Evolutionary conservation across 2,888 invertebrate species (phyloP).

Genomic region (Hipparchia semele): DNA sequence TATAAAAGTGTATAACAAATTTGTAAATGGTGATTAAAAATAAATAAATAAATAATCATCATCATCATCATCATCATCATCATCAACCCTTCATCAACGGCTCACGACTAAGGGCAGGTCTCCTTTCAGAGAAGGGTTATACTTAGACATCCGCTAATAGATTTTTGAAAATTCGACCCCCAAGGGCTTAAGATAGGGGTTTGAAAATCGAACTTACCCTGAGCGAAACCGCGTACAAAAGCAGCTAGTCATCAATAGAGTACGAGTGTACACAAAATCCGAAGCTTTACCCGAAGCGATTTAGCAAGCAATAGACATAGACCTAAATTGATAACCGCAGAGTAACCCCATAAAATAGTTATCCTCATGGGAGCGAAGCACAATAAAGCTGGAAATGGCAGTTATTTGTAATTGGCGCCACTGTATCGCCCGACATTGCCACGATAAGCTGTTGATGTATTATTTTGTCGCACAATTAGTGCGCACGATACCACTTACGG

Average conservation of each 20-base stretch:
- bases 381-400: constrained; percentile 33
- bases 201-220: too few species aligned
- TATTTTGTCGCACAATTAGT: constrained; percentile 69
- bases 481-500: constrained; percentile 46
- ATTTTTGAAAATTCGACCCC: too few species aligned
- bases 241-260: not conserved
- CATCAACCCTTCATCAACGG: too few species aligned
- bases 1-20: too few species aligned
- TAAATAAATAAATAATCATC: too few species aligned
- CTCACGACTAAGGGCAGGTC: too few species aligned
- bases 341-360: constrained; percentile 7
- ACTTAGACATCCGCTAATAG: too few species aligned
- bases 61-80: too few species aligned
- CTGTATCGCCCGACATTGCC: constrained; percentile 43
- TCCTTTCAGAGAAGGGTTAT: too few species aligned
- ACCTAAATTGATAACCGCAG: constrained; percentile 26
- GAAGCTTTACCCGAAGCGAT: not conserved
- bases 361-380: constrained; percentile 13
- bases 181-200: too few species aligned
- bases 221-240: too few species aligned
- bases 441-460: constrained; percentile 66
- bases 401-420: constrained; percentile 48
- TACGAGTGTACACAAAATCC: not conserved
- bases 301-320: not conserved
- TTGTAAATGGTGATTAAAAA: too few species aligned